Evolutionary conservation across 2,888 invertebrate genomes (phyloP).

Genomic region (Lasius platythorax): DNA sequence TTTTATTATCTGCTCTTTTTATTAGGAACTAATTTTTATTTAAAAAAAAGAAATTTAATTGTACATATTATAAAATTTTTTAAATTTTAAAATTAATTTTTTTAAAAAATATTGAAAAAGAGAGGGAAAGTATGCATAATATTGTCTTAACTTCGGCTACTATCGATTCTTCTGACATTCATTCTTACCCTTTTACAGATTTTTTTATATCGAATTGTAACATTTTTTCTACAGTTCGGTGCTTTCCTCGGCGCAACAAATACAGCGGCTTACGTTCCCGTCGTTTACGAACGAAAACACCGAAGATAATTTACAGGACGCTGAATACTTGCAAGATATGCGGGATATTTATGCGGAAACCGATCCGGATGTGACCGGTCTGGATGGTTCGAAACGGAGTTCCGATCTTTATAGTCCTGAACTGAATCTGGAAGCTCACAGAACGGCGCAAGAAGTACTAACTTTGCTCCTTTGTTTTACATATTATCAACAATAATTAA

Average conservation of each 20-base stretch:
- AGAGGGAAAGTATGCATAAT: not conserved
- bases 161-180: not conserved
- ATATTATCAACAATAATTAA: not conserved
- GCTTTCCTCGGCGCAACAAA: slow-evolving; percentile 80
- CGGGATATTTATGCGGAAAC: slow-evolving; percentile 75
- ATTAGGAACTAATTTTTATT: not conserved
- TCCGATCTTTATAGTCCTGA: slow-evolving; percentile 85
- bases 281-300: slow-evolving; percentile 68
- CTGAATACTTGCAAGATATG: slow-evolving; percentile 55
- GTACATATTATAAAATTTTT: not conserved
- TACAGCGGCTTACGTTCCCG: slow-evolving; percentile 79
- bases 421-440: slow-evolving; percentile 83
- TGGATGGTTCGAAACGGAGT: slow-evolving; percentile 71
- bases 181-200: not conserved
- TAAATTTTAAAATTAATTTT: not conserved
- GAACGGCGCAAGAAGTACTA: slow-evolving; percentile 83
- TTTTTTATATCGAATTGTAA: not conserved
- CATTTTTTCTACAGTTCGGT: slow-evolving; percentile 77
- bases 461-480: not conserved
- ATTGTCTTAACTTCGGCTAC: not conserved
- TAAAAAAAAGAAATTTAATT: not conserved
- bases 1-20: not conserved
- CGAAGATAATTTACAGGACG: slow-evolving; percentile 62
- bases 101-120: not conserved
- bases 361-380: slow-evolving; percentile 63